These are phyloP conservation scores for Zaprionus ornatus DNA, from an alignment of 1,140 invertebrate species.

Conservation along the genomic window DNA sequence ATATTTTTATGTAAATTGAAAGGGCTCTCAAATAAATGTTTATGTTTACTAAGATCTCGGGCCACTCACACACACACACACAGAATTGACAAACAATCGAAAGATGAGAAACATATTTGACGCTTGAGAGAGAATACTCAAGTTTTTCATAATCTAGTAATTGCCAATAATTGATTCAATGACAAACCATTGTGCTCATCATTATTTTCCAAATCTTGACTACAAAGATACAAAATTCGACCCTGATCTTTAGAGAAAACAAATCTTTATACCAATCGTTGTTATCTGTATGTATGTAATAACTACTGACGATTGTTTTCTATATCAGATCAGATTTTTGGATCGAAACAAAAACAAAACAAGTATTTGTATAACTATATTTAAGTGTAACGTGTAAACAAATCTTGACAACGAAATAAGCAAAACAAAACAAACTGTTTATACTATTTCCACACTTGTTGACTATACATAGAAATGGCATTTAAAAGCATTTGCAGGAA, in stretches of 20 bases:
- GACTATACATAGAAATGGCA: constrained; percentile 24
- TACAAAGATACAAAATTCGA: constrained; percentile 28
- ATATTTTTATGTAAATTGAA: constrained; percentile 27
- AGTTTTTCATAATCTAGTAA: constrained; percentile 22
- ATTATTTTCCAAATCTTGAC: constrained; percentile 39
- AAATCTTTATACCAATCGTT: constrained; percentile 26
- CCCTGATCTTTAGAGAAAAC: constrained; percentile 58
- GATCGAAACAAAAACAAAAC: constrained; percentile 1
- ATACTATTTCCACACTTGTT: constrained; percentile 54
- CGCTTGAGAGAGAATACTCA: constrained; percentile 49
- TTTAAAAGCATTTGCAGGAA: constrained; percentile 47
- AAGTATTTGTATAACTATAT: constrained; percentile 8
- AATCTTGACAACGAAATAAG: constrained; percentile 63
- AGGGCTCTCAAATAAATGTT: constrained; percentile 59
- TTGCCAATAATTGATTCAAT: constrained; percentile 5
- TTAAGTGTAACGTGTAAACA: constrained; percentile 22
- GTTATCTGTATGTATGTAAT: constrained; percentile 29
- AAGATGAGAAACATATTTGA: constrained; percentile 42
- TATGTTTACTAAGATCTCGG: constrained; percentile 25
- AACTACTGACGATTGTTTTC: constrained; percentile 30
- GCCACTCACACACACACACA: not conserved
- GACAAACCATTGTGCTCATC: constrained; percentile 58
- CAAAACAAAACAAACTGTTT: constrained; percentile 19
- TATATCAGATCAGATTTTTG: constrained; percentile 15
- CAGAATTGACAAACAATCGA: constrained; percentile 17